Base-by-base conservation (phyloP, 2,113 vertebrate species). In the Megatriorchis doriae region DNA sequence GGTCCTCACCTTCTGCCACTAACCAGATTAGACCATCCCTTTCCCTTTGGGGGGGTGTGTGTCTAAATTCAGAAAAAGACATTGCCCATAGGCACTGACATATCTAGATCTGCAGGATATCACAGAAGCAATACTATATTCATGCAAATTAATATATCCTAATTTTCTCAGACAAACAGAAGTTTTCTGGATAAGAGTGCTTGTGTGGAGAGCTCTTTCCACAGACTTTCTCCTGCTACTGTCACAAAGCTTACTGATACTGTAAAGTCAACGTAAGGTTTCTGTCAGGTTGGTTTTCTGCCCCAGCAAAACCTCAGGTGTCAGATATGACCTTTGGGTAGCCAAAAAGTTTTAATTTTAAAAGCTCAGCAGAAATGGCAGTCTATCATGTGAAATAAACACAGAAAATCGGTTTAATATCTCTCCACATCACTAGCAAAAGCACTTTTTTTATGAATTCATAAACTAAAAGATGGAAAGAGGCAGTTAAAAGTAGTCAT, bases 281-380 rank as follows among this genome's bases (percentile, higher is more conserved):
- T 81, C 68, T 91, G 13, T 65, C 38, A 59, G 43, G n/a, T 29
- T 92, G 27, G 15, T 47, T 96, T 56, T 68, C 81, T 81, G 47
- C 59, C 31, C 34, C 59, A 92, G 82, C 36, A 94, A 95, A 94
- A 84, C 75, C n/a, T 86, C 67, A 61, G 36, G 32, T 86, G 31
- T 61, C 68, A 94, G 73, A 96, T 94, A 48, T 96, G 77, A 79
- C 36, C 40, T 95, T 88, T 86, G 68, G 29, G 50, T 68, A 96
- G 22, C 68, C 36, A 74, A 56, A 59, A 48, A 78, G 10, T 55
- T 40, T 59, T n/a, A 81, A 43, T 75, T 86, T 74, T 84, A 89
- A 86, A 25, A 96, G 48, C 11, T 94, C 78, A 81, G 53, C 86
- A 94, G 73, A 94, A 95, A 91, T 23, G 7, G 31, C 19, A 84